Evolutionary conservation across 2,888 invertebrate species (phyloP).

Genomic region (Athalia cordata): DNA sequence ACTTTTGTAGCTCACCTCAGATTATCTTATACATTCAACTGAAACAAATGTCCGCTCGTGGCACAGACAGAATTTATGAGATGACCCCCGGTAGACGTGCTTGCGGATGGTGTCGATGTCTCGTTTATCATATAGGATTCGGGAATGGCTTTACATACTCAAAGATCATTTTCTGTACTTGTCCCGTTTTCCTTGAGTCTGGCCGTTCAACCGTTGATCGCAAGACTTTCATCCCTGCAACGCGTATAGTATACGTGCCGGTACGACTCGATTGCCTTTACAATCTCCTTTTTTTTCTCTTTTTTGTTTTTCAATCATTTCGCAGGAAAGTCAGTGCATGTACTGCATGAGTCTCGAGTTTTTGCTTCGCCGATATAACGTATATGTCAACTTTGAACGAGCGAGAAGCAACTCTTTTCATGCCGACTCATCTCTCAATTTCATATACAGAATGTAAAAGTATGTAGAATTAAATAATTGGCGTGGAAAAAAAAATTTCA

Average conservation of each 20-base stretch:
- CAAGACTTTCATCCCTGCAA: conserved; percentile 12
- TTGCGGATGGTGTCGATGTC: neutral
- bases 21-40: neutral
- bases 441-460: too few relatives aligned
- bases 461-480: too few relatives aligned
- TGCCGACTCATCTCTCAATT: too few relatives aligned
- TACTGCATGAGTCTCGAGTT: too few relatives aligned
- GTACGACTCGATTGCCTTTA: too few relatives aligned
- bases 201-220: conserved; percentile 8
- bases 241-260: neutral
- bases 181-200: conserved; percentile 5
- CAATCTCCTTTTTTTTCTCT: conserved; percentile 2
- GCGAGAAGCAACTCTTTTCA: too few relatives aligned
- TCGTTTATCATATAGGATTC: neutral
- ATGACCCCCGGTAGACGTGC: conserved; percentile 2
- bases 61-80: neutral
- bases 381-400: too few relatives aligned
- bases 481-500: too few relatives aligned
- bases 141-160: neutral
- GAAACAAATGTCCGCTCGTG: conserved; percentile 1
- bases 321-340: too few relatives aligned
- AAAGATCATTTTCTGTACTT: neutral
- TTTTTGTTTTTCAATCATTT: too few relatives aligned
- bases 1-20: neutral
- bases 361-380: too few relatives aligned